Evolutionary conservation across 2,888 invertebrate genomes (phyloP).

Genomic region (Drosophila lutescens): DNA sequence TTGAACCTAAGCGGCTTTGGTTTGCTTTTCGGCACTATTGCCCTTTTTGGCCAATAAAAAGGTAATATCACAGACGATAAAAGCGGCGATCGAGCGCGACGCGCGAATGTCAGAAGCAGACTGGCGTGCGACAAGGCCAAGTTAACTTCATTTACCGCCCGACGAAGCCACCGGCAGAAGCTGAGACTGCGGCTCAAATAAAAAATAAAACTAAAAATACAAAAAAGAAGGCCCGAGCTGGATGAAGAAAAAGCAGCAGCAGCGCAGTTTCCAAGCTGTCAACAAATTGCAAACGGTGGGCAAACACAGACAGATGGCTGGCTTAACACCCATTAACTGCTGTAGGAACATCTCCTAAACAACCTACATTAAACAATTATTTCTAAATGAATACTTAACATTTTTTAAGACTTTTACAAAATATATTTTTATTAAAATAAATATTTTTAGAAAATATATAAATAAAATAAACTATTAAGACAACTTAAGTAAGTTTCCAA

Average conservation of each 20-base stretch:
- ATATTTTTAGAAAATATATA: no score
- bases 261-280: slow-evolving; percentile 29
- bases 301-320: slow-evolving; percentile 36
- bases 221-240: slow-evolving; percentile 37
- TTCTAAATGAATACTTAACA: not conserved
- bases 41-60: slow-evolving; percentile 27
- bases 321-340: slow-evolving; percentile 25
- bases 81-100: slow-evolving; percentile 47
- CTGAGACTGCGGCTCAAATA: slow-evolving; percentile 33
- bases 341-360: not conserved
- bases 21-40: slow-evolving; percentile 37
- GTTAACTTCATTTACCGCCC: slow-evolving; percentile 74
- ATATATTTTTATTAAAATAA: no score
- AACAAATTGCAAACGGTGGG: slow-evolving; percentile 44
- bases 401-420: no score
- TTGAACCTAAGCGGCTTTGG: slow-evolving; percentile 59
- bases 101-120: slow-evolving; percentile 68
- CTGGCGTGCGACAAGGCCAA: slow-evolving; percentile 76
- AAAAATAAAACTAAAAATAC: slow-evolving; percentile 8
- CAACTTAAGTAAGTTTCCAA: no score
- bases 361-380: not conserved
- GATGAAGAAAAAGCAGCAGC: slow-evolving; percentile 33
- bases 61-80: slow-evolving; percentile 44
- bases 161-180: slow-evolving; percentile 39
- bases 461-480: no score